A percentile compares a stretch with the other conserved stretches of the same genome.
These are phyloP conservation scores for Saturnia pavonia DNA, from an alignment of 2,888 invertebrate genomes.

Conservation along the genomic window DNA sequence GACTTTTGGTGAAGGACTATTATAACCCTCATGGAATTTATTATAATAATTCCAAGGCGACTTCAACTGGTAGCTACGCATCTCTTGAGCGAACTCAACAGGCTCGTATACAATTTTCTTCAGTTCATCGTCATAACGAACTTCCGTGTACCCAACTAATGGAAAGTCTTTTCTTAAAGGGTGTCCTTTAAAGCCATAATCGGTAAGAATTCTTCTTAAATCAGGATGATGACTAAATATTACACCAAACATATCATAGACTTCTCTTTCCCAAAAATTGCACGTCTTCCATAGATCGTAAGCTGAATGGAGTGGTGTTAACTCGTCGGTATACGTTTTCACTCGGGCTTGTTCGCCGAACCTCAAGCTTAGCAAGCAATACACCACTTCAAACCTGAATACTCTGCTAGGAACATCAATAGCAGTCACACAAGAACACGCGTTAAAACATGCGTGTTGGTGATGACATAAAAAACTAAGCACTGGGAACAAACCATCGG, in stretches of 20 bases:
- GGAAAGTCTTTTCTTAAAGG: slow-evolving; percentile 74
- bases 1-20: slow-evolving; percentile 37
- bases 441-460: slow-evolving; percentile 65
- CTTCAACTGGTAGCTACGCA: slow-evolving; percentile 52
- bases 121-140: slow-evolving; percentile 71
- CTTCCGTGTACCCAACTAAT: slow-evolving; percentile 65
- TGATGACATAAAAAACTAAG: slow-evolving; percentile 62
- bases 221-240: slow-evolving; percentile 72
- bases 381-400: slow-evolving; percentile 67
- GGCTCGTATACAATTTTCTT: slow-evolving; percentile 74
- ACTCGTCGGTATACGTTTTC: slow-evolving; percentile 71
- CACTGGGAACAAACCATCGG: slow-evolving; percentile 63
- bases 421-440: slow-evolving; percentile 59
- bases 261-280: slow-evolving; percentile 63
- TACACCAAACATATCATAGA: slow-evolving; percentile 71
- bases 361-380: slow-evolving; percentile 59
- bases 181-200: slow-evolving; percentile 72
- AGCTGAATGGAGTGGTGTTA: slow-evolving; percentile 65
- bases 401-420: slow-evolving; percentile 66
- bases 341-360: slow-evolving; percentile 53
- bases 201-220: slow-evolving; percentile 67
- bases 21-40: slow-evolving; percentile 65
- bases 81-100: slow-evolving; percentile 66
- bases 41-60: slow-evolving; percentile 69
- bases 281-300: slow-evolving; percentile 52